phyloP scores from a whole-genome alignment of 2,113 vertebrate species.

The Boulengeromyrus knoepffleri region DNA sequence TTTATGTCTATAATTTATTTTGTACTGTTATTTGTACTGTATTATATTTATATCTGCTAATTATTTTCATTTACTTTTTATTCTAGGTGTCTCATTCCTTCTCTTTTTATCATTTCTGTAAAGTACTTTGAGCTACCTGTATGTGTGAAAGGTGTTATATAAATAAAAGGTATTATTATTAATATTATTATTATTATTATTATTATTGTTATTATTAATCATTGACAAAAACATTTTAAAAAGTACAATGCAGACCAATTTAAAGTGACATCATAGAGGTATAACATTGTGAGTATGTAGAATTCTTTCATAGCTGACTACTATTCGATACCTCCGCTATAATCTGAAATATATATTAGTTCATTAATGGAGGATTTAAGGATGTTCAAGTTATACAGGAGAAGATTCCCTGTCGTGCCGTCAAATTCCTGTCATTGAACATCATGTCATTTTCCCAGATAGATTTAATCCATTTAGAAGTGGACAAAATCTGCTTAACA shows the following conservation, averaged over 20 bases:
- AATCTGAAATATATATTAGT: background rate
- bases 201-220: background rate
- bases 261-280: background rate
- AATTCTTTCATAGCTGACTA: background rate
- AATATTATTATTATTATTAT: too few species aligned
- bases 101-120: too few species aligned
- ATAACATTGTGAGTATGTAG: background rate
- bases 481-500: background rate
- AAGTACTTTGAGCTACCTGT: too few species aligned
- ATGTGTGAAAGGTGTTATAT: too few species aligned
- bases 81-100: too few species aligned
- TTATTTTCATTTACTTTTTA: too few species aligned
- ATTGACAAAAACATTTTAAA: background rate
- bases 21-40: too few species aligned
- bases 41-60: too few species aligned
- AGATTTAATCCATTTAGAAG: background rate
- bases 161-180: too few species aligned
- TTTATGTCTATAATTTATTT: too few species aligned
- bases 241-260: background rate
- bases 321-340: background rate
- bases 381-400: background rate
- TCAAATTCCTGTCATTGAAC: background rate
- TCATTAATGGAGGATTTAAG: background rate
- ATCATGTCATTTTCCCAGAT: background rate
- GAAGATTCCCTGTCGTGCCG: background rate